Evolutionary conservation across 2,113 vertebrate genomes (phyloP).

Genomic region (Oostethus manadensis): DNA sequence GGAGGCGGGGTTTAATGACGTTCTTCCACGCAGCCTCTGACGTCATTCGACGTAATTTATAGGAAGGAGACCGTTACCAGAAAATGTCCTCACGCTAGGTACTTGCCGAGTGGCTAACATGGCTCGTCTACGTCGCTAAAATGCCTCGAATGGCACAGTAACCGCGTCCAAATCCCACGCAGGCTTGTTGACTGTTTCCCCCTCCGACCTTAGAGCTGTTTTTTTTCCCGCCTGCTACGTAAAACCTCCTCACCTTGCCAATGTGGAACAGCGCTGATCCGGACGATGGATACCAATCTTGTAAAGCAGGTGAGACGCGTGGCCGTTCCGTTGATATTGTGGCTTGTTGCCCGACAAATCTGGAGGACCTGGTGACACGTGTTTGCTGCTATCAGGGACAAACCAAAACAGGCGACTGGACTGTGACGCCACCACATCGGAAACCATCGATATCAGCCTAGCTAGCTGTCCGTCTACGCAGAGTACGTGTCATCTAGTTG

Average conservation of each 20-base stretch:
- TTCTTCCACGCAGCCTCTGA: slow-evolving; percentile 6
- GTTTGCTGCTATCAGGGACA: not conserved
- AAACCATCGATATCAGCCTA: too few species aligned
- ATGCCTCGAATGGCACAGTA: not conserved
- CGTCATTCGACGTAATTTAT: not conserved
- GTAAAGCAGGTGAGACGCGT: slow-evolving; percentile 37
- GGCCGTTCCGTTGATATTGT: too few species aligned
- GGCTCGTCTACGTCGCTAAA: not conserved
- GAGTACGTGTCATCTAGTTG: too few species aligned
- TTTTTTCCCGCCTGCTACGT: not conserved
- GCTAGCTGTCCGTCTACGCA: too few species aligned
- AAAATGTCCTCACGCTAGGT: not conserved
- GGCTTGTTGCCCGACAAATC: not conserved
- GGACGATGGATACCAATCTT: slow-evolving; percentile 27
- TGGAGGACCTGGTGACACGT: not conserved
- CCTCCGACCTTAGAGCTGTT: not conserved
- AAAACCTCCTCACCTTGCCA: not conserved
- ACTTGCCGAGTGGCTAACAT: too few species aligned
- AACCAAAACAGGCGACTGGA: not conserved
- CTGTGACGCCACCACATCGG: not conserved
- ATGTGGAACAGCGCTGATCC: slow-evolving; percentile 30
- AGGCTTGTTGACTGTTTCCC: not conserved
- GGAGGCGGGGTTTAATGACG: not conserved
- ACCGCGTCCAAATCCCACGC: not conserved
- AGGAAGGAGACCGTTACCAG: slow-evolving; percentile 11